Percentiles rank a stretch among this genome's conserved stretches.
phyloP scores from a whole-genome alignment of 1,140 invertebrate genomes.

The Drosophila lini region DNA sequence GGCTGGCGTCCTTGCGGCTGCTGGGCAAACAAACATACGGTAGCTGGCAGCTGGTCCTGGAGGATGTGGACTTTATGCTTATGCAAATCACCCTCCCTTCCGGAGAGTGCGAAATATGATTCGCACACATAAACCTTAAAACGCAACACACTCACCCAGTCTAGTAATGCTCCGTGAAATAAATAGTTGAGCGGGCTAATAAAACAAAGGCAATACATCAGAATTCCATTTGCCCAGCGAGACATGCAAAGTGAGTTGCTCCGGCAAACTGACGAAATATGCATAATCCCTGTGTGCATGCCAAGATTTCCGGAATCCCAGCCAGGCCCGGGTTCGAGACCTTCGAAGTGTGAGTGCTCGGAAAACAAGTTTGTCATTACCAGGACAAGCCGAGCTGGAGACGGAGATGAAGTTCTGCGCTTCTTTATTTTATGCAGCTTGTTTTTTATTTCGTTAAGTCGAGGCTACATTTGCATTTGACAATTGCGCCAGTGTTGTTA shows the following conservation, averaged over 20 bases:
- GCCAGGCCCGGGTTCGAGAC: conserved; percentile 2
- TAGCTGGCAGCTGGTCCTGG: conserved; percentile 37
- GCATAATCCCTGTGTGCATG: conserved; percentile 38
- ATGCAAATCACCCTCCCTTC: conserved; percentile 72
- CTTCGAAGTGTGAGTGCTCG: conserved; percentile 28
- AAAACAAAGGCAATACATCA: conserved; percentile 66
- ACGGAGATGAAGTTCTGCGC: conserved; percentile 43
- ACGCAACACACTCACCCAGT: conserved; percentile 28
- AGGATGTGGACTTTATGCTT: conserved; percentile 74
- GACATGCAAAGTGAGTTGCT: conserved; percentile 50
- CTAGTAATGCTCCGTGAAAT: conserved; percentile 39
- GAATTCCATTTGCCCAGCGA: conserved; percentile 67
- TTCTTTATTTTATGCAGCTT: conserved; percentile 19
- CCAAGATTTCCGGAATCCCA: conserved; percentile 19
- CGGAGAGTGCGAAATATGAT: conserved; percentile 80
- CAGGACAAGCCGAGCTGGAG: conserved; percentile 9
- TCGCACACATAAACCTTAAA: conserved; percentile 65
- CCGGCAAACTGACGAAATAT: conserved; percentile 24
- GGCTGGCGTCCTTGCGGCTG: conserved; percentile 33
- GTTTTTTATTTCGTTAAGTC: conserved; percentile 44
- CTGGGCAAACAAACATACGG: conserved; percentile 42
- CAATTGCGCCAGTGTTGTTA: conserved; percentile 47
- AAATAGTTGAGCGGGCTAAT: conserved; percentile 56
- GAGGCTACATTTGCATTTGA: conserved; percentile 57
- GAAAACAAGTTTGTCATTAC: conserved; percentile 55